Percentiles rank a stretch among this genome's conserved stretches.
Conservation (phyloP, 2,888 invertebrate species). For the Zhuqinia jingwanae region DNA sequence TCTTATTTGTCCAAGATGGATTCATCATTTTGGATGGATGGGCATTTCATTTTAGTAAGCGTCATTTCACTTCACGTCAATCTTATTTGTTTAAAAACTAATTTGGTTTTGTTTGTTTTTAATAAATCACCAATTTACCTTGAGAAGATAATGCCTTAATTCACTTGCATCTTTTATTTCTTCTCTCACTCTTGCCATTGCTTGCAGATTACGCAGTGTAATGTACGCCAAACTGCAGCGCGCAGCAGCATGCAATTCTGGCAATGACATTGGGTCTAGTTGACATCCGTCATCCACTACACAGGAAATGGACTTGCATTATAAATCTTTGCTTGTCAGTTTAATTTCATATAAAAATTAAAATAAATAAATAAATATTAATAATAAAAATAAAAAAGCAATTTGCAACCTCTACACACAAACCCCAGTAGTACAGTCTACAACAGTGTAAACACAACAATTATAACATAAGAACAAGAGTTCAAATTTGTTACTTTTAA, state of each 20-base stretch:
- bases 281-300: conserved; percentile 56
- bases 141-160: conserved; percentile 44
- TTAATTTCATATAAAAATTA: background rate
- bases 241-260: conserved; percentile 6
- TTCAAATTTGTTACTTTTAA: too few species aligned
- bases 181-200: too few species aligned
- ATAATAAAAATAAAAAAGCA: background rate
- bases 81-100: background rate
- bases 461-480: too few species aligned
- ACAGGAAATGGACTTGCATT: conserved; percentile 44
- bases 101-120: background rate
- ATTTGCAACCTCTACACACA: too few species aligned
- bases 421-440: too few species aligned
- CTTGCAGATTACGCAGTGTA: too few species aligned
- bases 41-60: too few species aligned
- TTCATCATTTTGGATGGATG: background rate
- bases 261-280: conserved; percentile 46
- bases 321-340: conserved; percentile 15
- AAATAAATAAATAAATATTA: background rate
- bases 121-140: conserved; percentile 54
- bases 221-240: background rate
- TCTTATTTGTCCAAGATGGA: conserved; percentile 21
- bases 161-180: conserved; percentile 43
- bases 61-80: background rate
- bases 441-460: too few species aligned